These are phyloP conservation scores for Hemibagrus guttatus DNA, from an alignment of 2,797 vertebrate species.

Conservation along the genomic window DNA sequence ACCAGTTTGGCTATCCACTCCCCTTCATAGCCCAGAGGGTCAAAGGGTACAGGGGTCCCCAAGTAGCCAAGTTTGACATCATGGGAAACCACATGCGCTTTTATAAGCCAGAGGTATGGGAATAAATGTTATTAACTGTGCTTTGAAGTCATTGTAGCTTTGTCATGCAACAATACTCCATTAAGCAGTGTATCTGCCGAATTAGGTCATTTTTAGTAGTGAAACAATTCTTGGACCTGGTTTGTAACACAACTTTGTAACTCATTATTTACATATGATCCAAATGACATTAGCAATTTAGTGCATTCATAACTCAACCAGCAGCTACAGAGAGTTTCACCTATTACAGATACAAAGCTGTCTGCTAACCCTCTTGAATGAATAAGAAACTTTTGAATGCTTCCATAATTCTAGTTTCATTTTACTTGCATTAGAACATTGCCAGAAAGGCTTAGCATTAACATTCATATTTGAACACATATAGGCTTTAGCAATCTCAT, in stretches of 20 bases:
- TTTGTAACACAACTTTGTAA: not conserved
- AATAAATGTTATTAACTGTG: constrained; percentile 1
- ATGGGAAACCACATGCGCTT: constrained; percentile 94
- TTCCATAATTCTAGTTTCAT: not conserved
- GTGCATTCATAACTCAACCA: not conserved
- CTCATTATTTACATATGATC: not conserved
- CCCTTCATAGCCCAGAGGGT: constrained; percentile 84
- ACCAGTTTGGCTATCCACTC: constrained; percentile 89
- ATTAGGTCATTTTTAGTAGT: too few species aligned
- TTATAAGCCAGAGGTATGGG: constrained; percentile 81
- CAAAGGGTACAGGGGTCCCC: constrained; percentile 79
- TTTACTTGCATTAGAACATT: not conserved
- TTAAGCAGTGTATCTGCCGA: not conserved
- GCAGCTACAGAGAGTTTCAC: not conserved
- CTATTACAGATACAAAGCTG: not conserved
- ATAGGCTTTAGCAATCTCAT: not conserved
- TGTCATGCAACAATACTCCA: not conserved
- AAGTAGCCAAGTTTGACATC: constrained; percentile 78
- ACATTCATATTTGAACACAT: not conserved
- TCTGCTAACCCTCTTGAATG: not conserved
- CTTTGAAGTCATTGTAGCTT: not conserved
- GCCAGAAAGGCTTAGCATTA: not conserved
- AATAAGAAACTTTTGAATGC: not conserved
- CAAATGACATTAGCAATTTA: not conserved
- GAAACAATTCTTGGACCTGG: not conserved